Evolutionary conservation across 2,797 vertebrate genomes (phyloP).

Genomic region (Ctenochaetus hawaiiensis): DNA sequence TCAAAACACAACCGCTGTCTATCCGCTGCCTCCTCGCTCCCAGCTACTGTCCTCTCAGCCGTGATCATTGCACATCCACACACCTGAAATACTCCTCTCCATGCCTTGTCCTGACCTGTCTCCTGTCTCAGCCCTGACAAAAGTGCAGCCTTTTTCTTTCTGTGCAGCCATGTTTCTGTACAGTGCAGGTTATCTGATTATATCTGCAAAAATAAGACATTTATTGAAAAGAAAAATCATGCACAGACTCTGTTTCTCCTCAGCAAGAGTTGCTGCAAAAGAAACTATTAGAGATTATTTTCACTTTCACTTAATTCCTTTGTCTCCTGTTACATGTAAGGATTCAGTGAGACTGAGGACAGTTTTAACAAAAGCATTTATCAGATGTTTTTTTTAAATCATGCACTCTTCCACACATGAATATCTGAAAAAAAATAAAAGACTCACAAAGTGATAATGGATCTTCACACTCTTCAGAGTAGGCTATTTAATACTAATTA

Average conservation of each 20-base stretch:
- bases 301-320: neutral
- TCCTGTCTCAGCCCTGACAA: conserved; percentile 37
- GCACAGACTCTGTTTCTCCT: neutral
- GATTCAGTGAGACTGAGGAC: neutral
- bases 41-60: conserved; percentile 58
- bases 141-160: neutral
- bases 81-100: neutral
- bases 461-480: no score
- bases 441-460: no score
- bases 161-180: conserved; percentile 7
- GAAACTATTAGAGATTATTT: neutral
- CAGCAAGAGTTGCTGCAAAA: neutral
- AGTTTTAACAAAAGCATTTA: neutral
- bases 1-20: conserved; percentile 43
- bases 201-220: neutral
- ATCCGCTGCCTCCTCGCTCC: conserved; percentile 33
- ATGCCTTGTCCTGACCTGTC: conserved; percentile 60
- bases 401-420: no score
- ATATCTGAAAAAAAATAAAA: no score
- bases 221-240: neutral
- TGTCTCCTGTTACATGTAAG: neutral
- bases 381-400: no score
- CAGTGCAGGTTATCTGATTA: neutral
- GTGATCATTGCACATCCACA: conserved; percentile 29
- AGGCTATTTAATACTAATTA: no score